phyloP scores from a whole-genome alignment of 2,888 invertebrate genomes.

The Odontothrips loti region DNA sequence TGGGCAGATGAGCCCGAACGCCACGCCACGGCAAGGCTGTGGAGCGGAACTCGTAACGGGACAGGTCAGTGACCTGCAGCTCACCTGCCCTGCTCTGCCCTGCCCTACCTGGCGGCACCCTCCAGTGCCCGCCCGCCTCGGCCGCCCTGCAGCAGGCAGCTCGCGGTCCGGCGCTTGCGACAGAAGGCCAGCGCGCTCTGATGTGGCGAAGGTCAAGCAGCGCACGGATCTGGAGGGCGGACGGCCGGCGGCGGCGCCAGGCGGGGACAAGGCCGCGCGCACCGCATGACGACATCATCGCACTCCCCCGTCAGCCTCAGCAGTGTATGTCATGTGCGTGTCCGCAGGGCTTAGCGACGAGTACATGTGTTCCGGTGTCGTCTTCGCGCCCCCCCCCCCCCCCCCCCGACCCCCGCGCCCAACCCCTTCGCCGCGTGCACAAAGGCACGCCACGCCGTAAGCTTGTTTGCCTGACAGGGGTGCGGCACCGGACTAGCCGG shows the following conservation, averaged over 20 bases:
- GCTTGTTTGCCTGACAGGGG: neutral
- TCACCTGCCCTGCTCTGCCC: neutral
- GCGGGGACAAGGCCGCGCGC: neutral
- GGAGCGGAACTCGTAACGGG: too few relatives aligned
- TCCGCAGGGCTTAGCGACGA: constrained; percentile 1
- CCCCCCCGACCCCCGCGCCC: neutral
- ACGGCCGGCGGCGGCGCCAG: neutral
- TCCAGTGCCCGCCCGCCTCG: too few relatives aligned
- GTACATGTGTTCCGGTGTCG: constrained; percentile 21
- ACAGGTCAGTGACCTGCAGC: neutral
- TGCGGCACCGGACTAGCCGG: neutral
- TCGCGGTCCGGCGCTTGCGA: too few relatives aligned
- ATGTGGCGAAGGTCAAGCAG: neutral
- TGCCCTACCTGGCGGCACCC: neutral
- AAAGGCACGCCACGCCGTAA: neutral
- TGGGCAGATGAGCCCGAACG: too few relatives aligned
- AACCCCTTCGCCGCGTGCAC: neutral
- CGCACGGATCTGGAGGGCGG: neutral
- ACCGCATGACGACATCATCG: neutral
- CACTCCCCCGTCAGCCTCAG: neutral
- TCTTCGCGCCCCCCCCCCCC: neutral
- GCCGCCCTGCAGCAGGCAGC: too few relatives aligned
- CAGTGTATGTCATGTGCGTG: constrained; percentile 22
- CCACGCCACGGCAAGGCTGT: too few relatives aligned
- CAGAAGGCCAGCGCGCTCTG: too few relatives aligned